Conservation (phyloP, 2,113 vertebrate genomes). For the Rhinogobius similis region DNA sequence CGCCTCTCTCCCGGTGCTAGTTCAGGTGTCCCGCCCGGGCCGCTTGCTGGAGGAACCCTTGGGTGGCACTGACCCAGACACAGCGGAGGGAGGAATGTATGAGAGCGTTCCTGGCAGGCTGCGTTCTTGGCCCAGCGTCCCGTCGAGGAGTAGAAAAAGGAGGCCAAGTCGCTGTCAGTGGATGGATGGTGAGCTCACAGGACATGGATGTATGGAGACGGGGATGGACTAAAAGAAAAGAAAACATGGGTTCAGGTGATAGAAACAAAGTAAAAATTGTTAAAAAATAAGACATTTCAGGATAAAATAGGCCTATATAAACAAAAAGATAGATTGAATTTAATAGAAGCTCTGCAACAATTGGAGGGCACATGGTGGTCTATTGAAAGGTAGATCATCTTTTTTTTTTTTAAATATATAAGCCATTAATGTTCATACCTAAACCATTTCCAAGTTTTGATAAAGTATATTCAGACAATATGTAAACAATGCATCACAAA, state of each 20-base stretch:
- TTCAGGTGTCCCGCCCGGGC: slow-evolving; percentile 70
- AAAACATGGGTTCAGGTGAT: slow-evolving; percentile 14
- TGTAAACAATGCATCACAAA: too few relatives aligned
- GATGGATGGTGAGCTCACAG: slow-evolving; percentile 52
- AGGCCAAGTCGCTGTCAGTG: slow-evolving; percentile 63
- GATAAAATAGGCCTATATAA: not conserved
- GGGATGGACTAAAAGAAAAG: slow-evolving; percentile 37
- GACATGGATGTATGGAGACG: slow-evolving; percentile 33
- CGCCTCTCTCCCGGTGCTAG: slow-evolving; percentile 47
- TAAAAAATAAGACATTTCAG: too few relatives aligned
- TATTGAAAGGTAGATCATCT: too few relatives aligned
- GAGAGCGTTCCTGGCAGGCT: slow-evolving; percentile 50
- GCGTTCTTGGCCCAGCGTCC: slow-evolving; percentile 49
- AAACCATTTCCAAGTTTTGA: too few relatives aligned
- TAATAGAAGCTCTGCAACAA: not conserved
- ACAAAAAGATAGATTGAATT: not conserved
- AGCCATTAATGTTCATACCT: too few relatives aligned
- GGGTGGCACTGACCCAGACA: slow-evolving; percentile 63
- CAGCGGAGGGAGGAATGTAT: slow-evolving; percentile 53
- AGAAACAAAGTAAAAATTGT: not conserved
- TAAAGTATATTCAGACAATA: too few relatives aligned
- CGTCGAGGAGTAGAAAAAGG: slow-evolving; percentile 31
- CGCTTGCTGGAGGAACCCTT: slow-evolving; percentile 49
- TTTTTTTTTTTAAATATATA: too few relatives aligned
- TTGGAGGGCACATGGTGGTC: too few relatives aligned